phyloP scores from a whole-genome alignment of 1,140 invertebrate genomes.

The Danaus plexippus region DNA sequence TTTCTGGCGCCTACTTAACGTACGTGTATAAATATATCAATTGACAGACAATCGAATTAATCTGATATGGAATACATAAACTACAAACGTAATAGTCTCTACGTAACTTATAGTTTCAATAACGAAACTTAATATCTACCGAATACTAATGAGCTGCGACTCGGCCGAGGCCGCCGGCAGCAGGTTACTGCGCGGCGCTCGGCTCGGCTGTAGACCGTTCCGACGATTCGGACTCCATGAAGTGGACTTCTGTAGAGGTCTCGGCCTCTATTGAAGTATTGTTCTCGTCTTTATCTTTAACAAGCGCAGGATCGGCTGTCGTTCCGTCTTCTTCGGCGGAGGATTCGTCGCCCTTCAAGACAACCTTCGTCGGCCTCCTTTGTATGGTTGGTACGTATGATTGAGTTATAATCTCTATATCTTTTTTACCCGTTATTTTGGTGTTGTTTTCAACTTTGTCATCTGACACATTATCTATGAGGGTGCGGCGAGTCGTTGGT shows the following conservation, averaged over 20 bases:
- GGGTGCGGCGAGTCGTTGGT: slow-evolving; percentile 55
- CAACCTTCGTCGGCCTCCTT: slow-evolving; percentile 50
- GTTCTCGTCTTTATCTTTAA: slow-evolving; percentile 16
- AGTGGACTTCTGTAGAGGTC: slow-evolving; percentile 8
- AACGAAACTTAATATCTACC: slow-evolving; percentile 59
- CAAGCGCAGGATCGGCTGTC: slow-evolving; percentile 10
- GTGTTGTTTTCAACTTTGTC: slow-evolving; percentile 37
- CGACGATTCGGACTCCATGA: slow-evolving; percentile 12
- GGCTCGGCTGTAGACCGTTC: slow-evolving; percentile 24
- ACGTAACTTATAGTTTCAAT: slow-evolving; percentile 61
- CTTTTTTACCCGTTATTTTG: slow-evolving; percentile 43
- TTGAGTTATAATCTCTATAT: slow-evolving; percentile 60
- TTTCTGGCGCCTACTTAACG: slow-evolving; percentile 40
- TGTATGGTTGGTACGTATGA: slow-evolving; percentile 58
- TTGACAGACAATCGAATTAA: slow-evolving; percentile 41
- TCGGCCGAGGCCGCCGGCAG: slow-evolving; percentile 24
- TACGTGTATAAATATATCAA: slow-evolving; percentile 35
- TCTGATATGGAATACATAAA: slow-evolving; percentile 31
- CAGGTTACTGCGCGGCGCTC: slow-evolving; percentile 36
- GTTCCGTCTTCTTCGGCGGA: slow-evolving; percentile 10
- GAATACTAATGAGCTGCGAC: slow-evolving; percentile 62
- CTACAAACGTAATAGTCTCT: slow-evolving; percentile 62
- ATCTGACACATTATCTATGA: slow-evolving; percentile 59
- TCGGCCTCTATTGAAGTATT: slow-evolving; percentile 16
- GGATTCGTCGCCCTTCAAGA: slow-evolving; percentile 41